phyloP scores from a whole-genome alignment of 1,140 invertebrate genomes.

The Drosophila kohkoa region DNA sequence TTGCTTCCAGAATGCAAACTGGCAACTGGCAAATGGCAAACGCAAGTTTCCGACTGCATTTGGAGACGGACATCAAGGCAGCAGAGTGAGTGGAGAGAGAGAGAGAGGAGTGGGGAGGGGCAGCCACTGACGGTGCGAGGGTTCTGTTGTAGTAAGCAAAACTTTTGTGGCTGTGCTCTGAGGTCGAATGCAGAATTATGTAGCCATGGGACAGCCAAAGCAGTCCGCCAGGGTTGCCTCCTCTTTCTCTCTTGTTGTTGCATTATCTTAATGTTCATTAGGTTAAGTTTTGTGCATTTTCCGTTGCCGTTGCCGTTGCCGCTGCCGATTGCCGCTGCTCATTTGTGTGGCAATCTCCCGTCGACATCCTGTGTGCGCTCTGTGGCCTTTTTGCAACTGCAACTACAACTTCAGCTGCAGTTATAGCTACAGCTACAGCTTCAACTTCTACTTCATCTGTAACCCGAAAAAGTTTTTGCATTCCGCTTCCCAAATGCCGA shows the following conservation, averaged over 20 bases:
- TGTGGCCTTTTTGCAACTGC: slow-evolving; percentile 34
- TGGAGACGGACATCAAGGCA: slow-evolving; percentile 17
- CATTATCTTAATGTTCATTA: slow-evolving; percentile 83
- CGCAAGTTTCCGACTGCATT: slow-evolving; percentile 75
- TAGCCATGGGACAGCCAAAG: slow-evolving; percentile 18
- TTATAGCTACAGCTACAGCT: slow-evolving; percentile 32
- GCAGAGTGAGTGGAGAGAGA: neutral
- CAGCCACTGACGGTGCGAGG: neutral
- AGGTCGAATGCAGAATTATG: slow-evolving; percentile 72
- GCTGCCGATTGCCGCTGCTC: slow-evolving; percentile 55
- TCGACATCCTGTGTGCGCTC: slow-evolving; percentile 60
- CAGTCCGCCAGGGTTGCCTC: slow-evolving; percentile 5
- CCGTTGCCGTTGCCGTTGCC: slow-evolving; percentile 53
- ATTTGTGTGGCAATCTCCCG: slow-evolving; percentile 77
- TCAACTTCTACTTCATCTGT: slow-evolving; percentile 63
- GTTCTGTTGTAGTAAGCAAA: slow-evolving; percentile 60
- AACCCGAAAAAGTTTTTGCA: slow-evolving; percentile 56
- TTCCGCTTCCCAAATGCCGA: slow-evolving; percentile 59
- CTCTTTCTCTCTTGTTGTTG: slow-evolving; percentile 56
- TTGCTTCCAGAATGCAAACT: slow-evolving; percentile 69
- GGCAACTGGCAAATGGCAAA: slow-evolving; percentile 71
- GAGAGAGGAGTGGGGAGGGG: neutral
- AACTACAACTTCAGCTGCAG: slow-evolving; percentile 56
- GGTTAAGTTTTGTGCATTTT: slow-evolving; percentile 82
- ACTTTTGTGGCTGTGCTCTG: slow-evolving; percentile 64